phyloP scores from a whole-genome alignment of 2,888 invertebrate genomes.

The Strigamia maritima region DNA sequence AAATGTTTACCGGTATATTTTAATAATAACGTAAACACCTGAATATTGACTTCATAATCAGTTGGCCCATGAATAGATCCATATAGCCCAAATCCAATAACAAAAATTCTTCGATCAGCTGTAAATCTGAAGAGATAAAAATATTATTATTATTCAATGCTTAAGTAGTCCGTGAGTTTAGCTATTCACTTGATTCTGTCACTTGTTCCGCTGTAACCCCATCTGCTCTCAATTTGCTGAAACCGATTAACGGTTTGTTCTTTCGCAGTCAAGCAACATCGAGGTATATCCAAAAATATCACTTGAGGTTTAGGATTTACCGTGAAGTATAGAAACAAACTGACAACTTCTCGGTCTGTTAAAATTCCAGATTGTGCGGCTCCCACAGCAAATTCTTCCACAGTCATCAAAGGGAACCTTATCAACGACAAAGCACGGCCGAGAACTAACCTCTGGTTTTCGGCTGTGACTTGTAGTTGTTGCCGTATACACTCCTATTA shows the following conservation, averaged over 20 bases:
- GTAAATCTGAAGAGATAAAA: slow-evolving; percentile 60
- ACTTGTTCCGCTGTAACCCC: slow-evolving; percentile 80
- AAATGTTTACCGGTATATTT: neutral
- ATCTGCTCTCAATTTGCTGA: slow-evolving; percentile 71
- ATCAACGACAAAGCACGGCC: slow-evolving; percentile 69
- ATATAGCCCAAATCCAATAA: slow-evolving; percentile 79
- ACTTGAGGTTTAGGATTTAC: slow-evolving; percentile 73
- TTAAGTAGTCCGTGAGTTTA: neutral
- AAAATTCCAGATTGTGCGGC: slow-evolving; percentile 72
- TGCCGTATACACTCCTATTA: slow-evolving; percentile 66
- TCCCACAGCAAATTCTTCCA: slow-evolving; percentile 77
- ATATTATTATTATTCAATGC: neutral
- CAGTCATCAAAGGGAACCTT: slow-evolving; percentile 77
- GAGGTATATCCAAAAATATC: slow-evolving; percentile 66
- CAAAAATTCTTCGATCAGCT: slow-evolving; percentile 74
- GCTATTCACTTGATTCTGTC: slow-evolving; percentile 66
- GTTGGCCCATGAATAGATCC: slow-evolving; percentile 73
- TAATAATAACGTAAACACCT: slow-evolving; percentile 50
- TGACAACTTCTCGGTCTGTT: slow-evolving; percentile 72
- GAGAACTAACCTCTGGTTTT: slow-evolving; percentile 67
- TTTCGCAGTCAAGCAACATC: slow-evolving; percentile 74
- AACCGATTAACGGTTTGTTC: slow-evolving; percentile 72
- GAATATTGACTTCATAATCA: slow-evolving; percentile 72
- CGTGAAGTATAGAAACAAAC: slow-evolving; percentile 67
- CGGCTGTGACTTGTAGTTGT: slow-evolving; percentile 63